phyloP scores from a whole-genome alignment of 2,888 invertebrate genomes.

The Xanthorhoe designata region DNA sequence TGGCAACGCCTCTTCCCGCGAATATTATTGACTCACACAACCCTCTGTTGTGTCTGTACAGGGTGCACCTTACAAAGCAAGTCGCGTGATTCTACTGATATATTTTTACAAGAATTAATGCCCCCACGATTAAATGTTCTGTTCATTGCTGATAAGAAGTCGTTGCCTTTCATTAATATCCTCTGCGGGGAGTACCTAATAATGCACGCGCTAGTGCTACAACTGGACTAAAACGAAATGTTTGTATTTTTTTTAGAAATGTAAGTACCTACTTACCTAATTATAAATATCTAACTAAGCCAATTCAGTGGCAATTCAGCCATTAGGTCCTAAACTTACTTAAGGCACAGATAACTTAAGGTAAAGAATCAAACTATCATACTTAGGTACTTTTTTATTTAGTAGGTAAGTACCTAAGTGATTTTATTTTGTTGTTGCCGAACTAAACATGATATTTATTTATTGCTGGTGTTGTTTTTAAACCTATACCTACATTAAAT shows the following conservation, averaged over 20 bases:
- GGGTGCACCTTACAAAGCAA: slow-evolving; percentile 26
- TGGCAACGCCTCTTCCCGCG: slow-evolving; percentile 77
- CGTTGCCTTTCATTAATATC: slow-evolving; percentile 57
- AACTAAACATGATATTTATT: neutral
- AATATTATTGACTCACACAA: slow-evolving; percentile 75
- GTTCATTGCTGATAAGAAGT: slow-evolving; percentile 75
- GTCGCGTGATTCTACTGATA: slow-evolving; percentile 67
- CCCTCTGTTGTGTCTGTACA: slow-evolving; percentile 34
- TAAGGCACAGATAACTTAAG: too few relatives aligned
- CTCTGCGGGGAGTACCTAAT: slow-evolving; percentile 52
- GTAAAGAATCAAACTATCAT: too few relatives aligned
- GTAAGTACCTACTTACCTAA: neutral
- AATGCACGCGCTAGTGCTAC: slow-evolving; percentile 50
- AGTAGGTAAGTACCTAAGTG: too few relatives aligned
- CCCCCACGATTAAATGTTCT: slow-evolving; percentile 63
- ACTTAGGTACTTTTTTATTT: too few relatives aligned
- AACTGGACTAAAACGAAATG: neutral
- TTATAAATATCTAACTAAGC: too few relatives aligned
- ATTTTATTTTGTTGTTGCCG: neutral
- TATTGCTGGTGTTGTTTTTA: slow-evolving; percentile 50
- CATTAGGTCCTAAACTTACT: too few relatives aligned
- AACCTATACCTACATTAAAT: slow-evolving; percentile 35
- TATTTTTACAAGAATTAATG: slow-evolving; percentile 72
- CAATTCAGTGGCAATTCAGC: too few relatives aligned
- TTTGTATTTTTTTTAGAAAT: neutral